Conservation (phyloP, 92 coral and sea anemone species). For the Actinostola sp. region DNA sequence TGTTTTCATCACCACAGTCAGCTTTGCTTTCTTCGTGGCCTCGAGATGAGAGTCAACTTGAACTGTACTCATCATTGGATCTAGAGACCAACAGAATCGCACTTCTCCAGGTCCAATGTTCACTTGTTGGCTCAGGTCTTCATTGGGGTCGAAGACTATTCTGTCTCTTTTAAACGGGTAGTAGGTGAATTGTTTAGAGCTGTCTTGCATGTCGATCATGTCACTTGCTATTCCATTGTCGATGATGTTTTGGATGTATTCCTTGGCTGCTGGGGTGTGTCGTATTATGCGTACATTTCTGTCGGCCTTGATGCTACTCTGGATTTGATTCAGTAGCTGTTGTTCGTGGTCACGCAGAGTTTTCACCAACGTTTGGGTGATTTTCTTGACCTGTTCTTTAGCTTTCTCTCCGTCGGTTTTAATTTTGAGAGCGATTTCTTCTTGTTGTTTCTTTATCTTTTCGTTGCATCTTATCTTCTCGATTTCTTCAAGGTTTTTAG, state of each 20-base stretch:
- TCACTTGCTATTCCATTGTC: constrained; percentile 28
- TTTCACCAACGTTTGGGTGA: not conserved
- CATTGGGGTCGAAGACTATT: constrained; percentile 10
- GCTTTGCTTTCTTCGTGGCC: constrained; percentile 7
- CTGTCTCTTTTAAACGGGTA: not conserved
- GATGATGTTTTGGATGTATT: constrained; percentile 13
- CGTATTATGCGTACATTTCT: constrained; percentile 10
- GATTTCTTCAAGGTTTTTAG: constrained; percentile 9
- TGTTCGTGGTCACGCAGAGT: constrained; percentile 1
- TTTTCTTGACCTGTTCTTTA: constrained; percentile 10
- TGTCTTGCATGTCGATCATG: constrained; percentile 16
- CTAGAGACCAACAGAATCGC: not conserved
- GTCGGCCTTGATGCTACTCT: not conserved
- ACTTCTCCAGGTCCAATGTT: constrained; percentile 13
- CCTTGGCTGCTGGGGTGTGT: constrained; percentile 15
- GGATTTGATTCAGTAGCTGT: constrained; percentile 16
- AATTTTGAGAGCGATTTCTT: constrained; percentile 2
- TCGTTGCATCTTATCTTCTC: constrained; percentile 1
- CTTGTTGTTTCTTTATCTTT: constrained; percentile 24
- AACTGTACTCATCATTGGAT: constrained; percentile 7
- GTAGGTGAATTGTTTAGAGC: constrained; percentile 6
- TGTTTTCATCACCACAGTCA: not conserved
- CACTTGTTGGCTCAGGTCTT: constrained; percentile 9
- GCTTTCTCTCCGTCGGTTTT: constrained; percentile 13
- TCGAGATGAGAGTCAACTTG: constrained; percentile 6